Percentiles rank a stretch among this genome's conserved stretches.
Conservation (phyloP, 2,113 vertebrate genomes). For the Salvelinus alpinus region DNA sequence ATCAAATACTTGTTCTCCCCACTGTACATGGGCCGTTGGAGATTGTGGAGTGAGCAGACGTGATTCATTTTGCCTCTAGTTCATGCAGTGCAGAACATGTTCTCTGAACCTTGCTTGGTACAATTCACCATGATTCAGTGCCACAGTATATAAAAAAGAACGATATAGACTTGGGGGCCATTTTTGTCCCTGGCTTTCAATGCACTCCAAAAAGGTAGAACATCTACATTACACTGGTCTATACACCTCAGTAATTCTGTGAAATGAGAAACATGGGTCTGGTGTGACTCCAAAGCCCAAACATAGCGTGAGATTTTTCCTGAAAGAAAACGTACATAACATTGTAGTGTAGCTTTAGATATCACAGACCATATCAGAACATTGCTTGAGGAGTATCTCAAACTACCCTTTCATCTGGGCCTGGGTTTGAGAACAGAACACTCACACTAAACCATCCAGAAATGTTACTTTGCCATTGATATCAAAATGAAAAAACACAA, state of each 20-base stretch:
- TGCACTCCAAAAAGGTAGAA: background rate
- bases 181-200: background rate
- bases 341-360: background rate
- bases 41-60: background rate
- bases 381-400: background rate
- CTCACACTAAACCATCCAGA: background rate
- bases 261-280: background rate
- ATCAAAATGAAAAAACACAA: background rate
- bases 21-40: slow-evolving; percentile 3
- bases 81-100: background rate
- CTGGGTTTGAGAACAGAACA: background rate
- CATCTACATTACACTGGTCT: background rate
- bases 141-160: background rate
- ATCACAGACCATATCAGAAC: background rate
- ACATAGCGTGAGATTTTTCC: background rate
- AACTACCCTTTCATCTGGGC: background rate
- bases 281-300: background rate
- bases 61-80: slow-evolving; percentile 5
- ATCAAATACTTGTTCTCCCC: too few species aligned
- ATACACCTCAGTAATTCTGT: background rate
- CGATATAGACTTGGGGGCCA: too few species aligned
- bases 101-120: background rate
- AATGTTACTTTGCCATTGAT: background rate
- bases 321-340: background rate
- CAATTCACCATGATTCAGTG: background rate